These are phyloP conservation scores for Rhabdomys pumilio DNA, from an alignment of 2,797 vertebrate genomes.

Conservation along the genomic window DNA sequence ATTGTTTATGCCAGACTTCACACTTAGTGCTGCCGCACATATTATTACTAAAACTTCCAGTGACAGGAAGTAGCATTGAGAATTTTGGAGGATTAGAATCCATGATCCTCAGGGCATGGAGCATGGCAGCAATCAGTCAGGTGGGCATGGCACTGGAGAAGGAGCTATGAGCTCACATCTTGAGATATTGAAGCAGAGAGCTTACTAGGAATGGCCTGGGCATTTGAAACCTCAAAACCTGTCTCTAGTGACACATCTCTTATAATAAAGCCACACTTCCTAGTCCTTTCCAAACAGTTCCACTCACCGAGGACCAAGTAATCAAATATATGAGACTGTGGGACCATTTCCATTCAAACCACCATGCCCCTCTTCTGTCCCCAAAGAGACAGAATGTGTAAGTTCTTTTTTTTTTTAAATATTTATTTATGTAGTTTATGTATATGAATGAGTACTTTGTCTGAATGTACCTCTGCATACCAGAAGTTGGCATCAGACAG, in stretches of 20 bases:
- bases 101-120: not conserved
- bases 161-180: not conserved
- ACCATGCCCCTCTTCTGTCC: not conserved
- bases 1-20: not conserved
- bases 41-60: not conserved
- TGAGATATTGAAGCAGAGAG: not conserved
- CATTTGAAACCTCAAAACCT: not conserved
- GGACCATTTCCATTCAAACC: not conserved
- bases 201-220: not conserved
- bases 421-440: not conserved
- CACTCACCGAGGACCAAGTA: not conserved
- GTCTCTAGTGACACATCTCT: not conserved
- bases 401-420: not conserved
- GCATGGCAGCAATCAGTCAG: not conserved
- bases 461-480: not conserved
- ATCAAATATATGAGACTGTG: not conserved
- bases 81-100: not conserved
- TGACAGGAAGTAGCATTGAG: not conserved
- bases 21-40: not conserved
- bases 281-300: not conserved
- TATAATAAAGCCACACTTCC: not conserved
- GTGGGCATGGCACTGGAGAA: too few relatives aligned
- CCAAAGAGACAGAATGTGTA: not conserved
- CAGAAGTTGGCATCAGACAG: not conserved
- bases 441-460: not conserved